Conservation (phyloP, 2,797 vertebrate genomes). For the Cossypha dichroa region DNA sequence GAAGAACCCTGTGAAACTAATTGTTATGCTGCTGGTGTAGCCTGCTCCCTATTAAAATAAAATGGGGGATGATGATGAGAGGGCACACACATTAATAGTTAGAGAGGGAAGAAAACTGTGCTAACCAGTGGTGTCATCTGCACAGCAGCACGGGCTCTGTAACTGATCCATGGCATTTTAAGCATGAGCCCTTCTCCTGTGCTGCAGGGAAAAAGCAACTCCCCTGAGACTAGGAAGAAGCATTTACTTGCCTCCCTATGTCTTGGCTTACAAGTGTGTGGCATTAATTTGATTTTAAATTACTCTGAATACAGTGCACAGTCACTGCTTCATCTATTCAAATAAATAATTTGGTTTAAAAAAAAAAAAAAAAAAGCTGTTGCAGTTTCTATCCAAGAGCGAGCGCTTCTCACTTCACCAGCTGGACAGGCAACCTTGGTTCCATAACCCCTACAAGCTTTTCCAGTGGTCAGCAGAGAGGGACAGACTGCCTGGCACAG, state of each 20-base stretch:
- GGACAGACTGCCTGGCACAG: background rate
- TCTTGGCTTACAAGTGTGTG: background rate
- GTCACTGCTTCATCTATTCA: background rate
- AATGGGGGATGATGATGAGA: background rate
- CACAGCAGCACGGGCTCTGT: background rate
- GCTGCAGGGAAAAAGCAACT: background rate
- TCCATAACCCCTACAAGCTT: background rate
- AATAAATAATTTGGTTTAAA: background rate
- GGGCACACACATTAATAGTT: background rate
- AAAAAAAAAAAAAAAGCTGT: background rate
- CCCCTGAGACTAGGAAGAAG: background rate
- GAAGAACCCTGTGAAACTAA: background rate
- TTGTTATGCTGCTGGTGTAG: background rate
- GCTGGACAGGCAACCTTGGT: background rate
- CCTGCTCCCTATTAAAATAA: background rate
- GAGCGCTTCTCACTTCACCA: background rate
- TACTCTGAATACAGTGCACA: background rate
- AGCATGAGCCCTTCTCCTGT: background rate
- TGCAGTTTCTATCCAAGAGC: background rate
- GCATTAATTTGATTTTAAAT: background rate
- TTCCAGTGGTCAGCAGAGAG: background rate
- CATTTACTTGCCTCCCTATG: background rate
- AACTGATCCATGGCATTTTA: background rate
- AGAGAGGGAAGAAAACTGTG: background rate
- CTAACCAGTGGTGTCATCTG: background rate